These are phyloP conservation scores for Anoplius nigerrimus DNA, from an alignment of 2,888 invertebrate genomes.

Conservation along the genomic window DNA sequence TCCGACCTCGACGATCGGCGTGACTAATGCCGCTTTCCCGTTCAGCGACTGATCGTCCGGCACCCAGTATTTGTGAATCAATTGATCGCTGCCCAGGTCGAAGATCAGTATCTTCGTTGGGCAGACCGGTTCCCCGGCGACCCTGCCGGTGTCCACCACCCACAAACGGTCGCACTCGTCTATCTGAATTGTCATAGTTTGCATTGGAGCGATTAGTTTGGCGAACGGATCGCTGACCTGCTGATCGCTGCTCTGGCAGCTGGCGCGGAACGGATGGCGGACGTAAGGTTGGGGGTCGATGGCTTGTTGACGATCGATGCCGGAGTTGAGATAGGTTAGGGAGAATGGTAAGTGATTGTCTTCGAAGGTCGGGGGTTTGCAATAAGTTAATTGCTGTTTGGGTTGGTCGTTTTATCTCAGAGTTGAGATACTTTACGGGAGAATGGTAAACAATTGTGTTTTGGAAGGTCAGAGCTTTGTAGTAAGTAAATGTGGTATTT, in stretches of 20 bases:
- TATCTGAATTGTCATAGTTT: slow-evolving; percentile 62
- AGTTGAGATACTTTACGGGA: too few relatives aligned
- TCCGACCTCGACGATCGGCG: slow-evolving; percentile 71
- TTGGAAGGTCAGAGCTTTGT: too few relatives aligned
- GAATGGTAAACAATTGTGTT: too few relatives aligned
- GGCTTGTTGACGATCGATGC: too few relatives aligned
- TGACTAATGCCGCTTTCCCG: slow-evolving; percentile 66
- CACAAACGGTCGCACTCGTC: slow-evolving; percentile 75
- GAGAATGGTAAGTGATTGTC: too few relatives aligned
- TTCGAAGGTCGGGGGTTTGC: too few relatives aligned
- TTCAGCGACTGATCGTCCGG: slow-evolving; percentile 64
- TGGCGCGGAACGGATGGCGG: background rate
- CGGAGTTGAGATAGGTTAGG: too few relatives aligned
- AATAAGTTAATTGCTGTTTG: too few relatives aligned
- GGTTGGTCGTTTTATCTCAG: too few relatives aligned
- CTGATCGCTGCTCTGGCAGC: background rate
- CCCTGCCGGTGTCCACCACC: slow-evolving; percentile 72
- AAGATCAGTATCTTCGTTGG: slow-evolving; percentile 73
- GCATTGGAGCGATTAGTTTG: background rate
- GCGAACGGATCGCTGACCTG: background rate
- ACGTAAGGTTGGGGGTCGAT: too few relatives aligned
- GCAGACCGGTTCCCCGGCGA: slow-evolving; percentile 58
- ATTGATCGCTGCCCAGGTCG: slow-evolving; percentile 68
- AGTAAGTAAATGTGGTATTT: too few relatives aligned
- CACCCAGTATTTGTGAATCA: slow-evolving; percentile 68